Base-by-base conservation (phyloP, 2,888 invertebrate species). In the Lamellibrachia satsuma region DNA sequence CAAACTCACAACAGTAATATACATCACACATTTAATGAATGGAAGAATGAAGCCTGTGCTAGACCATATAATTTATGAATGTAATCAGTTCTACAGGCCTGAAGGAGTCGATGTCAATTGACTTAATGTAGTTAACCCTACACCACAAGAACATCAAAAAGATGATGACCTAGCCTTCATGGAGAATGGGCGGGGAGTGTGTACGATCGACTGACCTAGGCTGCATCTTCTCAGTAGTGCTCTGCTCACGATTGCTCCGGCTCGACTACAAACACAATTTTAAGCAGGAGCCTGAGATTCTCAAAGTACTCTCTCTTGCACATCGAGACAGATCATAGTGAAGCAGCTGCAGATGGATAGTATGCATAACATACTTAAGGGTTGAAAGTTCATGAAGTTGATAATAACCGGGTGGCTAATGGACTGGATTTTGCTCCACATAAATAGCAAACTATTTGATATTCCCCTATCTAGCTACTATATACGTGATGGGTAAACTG, bases 231-330 rank as follows among this genome's bases (percentile, higher is more conserved):
- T 75, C n/a, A 75, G 75, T 15, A 75, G 22, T 15, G 75, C 15
- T 75, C 75, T 75, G 75, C 15, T 75, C 75, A 75, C 75, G 75
- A 22, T 75, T 75, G 75, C 75, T 75, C 75, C 75, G 75, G 75
- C 22, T 75, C 75, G n/a, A n/a, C 75, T 75, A 75, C 75, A 75
- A 75, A 75, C 15, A 75, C 75, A 75, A 75, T 75, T 75, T 75
- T 22, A 75, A n/a, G 75, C 75, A 75, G 75, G 75, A 75, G 75
- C 75, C 75, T 75, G 75, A 75, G 75, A 75, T 75, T 75, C 75
- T 75, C 75, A 75, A 75, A 75, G 22, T 75, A 75, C 22, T 75
- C 15, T 75, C 11, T 75, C 75, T 75, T 11, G 22, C 75, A 75
- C n/a, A n/a, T 75, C 22, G 75, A 15, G n/a, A 15, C n/a, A 75